Evolutionary conservation across 2,797 vertebrate species (phyloP).

Genomic region (Ptychadena robeensis): DNA sequence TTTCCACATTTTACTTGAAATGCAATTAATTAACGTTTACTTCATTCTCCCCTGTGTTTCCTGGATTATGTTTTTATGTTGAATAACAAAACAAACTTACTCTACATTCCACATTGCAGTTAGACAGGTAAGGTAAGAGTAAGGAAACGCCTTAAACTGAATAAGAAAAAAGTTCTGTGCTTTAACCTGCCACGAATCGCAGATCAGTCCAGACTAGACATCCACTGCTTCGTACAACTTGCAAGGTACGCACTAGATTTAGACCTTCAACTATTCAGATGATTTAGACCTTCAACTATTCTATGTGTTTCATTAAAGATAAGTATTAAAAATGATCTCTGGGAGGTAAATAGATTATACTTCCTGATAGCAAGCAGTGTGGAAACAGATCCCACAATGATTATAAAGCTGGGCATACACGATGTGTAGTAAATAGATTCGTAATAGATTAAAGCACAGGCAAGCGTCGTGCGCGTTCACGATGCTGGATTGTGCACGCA

Average conservation of each 20-base stretch:
- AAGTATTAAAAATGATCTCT: background rate
- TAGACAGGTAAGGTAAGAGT: conserved; percentile 71
- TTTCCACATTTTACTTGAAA: background rate
- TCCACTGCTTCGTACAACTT: background rate
- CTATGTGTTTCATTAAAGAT: background rate
- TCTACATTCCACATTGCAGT: conserved; percentile 41
- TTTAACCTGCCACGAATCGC: background rate
- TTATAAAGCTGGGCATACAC: too few relatives aligned
- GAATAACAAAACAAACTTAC: conserved; percentile 44
- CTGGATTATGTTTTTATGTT: conserved; percentile 58
- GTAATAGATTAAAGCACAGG: too few relatives aligned
- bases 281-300: background rate
- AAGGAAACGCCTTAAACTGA: conserved; percentile 66
- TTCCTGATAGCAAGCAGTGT: background rate
- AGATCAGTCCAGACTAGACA: background rate
- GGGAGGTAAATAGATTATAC: background rate
- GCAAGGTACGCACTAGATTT: conserved; percentile 19
- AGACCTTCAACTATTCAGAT: background rate
- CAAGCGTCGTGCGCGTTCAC: too few relatives aligned
- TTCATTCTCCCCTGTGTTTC: background rate
- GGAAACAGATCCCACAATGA: background rate
- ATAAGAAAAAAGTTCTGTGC: conserved; percentile 17
- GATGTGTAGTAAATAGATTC: too few relatives aligned
- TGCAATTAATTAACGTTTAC: background rate
- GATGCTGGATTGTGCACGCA: too few relatives aligned